Evolutionary conservation across 2,888 invertebrate species (phyloP).

Genomic region (Therioaphis trifolii): DNA sequence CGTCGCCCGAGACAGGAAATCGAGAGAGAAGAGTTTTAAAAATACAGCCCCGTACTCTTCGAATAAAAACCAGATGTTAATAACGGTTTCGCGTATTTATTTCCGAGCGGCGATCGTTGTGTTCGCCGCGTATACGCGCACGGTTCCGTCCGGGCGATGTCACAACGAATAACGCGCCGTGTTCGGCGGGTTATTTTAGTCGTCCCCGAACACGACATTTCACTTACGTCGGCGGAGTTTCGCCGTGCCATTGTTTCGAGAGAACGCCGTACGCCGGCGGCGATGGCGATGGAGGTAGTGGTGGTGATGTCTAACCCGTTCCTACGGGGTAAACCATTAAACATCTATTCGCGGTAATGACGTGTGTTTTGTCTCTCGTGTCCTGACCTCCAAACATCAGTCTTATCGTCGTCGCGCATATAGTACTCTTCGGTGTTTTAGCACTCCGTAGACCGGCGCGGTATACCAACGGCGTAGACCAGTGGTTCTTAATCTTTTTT

Average conservation of each 20-base stretch:
- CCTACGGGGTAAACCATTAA: too few relatives aligned
- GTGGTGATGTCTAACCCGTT: too few relatives aligned
- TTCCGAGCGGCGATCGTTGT: conserved; percentile 19
- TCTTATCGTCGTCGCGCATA: too few relatives aligned
- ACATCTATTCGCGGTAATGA: too few relatives aligned
- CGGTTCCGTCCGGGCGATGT: background rate
- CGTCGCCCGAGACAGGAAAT: conserved; percentile 11
- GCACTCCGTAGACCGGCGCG: too few relatives aligned
- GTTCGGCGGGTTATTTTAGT: conserved; percentile 12
- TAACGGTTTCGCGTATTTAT: conserved; percentile 32
- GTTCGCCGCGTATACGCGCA: background rate
- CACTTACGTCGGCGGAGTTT: background rate
- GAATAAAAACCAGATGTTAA: conserved; percentile 38
- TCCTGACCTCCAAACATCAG: too few relatives aligned
- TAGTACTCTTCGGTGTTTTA: too few relatives aligned
- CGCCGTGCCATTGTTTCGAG: background rate
- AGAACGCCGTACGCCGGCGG: background rate
- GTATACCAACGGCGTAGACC: too few relatives aligned
- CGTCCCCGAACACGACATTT: conserved; percentile 9
- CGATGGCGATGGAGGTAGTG: too few relatives aligned
- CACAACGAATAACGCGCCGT: background rate
- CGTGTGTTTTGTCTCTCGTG: too few relatives aligned
- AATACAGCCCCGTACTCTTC: conserved; percentile 49
- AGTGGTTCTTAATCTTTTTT: too few relatives aligned
- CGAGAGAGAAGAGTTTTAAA: conserved; percentile 12